phyloP scores from a whole-genome alignment of 1,140 invertebrate species.

The Drosophila littoralis region DNA sequence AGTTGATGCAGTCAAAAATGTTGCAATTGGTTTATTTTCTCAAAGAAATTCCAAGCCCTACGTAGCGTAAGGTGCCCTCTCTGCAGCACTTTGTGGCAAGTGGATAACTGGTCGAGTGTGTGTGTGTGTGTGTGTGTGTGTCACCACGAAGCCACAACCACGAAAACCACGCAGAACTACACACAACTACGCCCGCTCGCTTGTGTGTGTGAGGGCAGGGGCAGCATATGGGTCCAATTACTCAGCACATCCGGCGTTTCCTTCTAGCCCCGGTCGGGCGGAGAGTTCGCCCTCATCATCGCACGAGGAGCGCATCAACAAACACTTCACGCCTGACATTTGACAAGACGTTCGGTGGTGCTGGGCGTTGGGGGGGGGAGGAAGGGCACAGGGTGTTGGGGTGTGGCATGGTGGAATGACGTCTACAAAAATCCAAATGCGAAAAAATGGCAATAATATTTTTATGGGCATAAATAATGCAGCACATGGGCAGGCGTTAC shows the following conservation, averaged over 20 bases:
- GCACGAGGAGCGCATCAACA: slow-evolving; percentile 68
- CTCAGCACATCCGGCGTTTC: slow-evolving; percentile 71
- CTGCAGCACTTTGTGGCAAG: not conserved
- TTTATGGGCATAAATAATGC: slow-evolving; percentile 82
- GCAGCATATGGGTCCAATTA: slow-evolving; percentile 81
- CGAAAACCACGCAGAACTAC: not conserved
- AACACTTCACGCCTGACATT: slow-evolving; percentile 83
- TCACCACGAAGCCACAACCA: slow-evolving; percentile 20
- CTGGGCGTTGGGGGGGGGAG: slow-evolving; percentile 2
- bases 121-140: slow-evolving; percentile 3
- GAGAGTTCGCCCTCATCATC: slow-evolving; percentile 15
- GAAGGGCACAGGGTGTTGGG: too few relatives aligned
- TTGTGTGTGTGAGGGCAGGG: not conserved
- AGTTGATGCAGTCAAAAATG: too few relatives aligned
- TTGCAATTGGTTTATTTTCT: too few relatives aligned
- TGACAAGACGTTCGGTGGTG: slow-evolving; percentile 59
- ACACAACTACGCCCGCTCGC: not conserved
- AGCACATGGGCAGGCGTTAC: slow-evolving; percentile 36
- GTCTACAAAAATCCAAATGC: slow-evolving; percentile 71
- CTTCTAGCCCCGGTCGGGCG: slow-evolving; percentile 15
- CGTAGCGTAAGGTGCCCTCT: too few relatives aligned
- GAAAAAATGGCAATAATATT: slow-evolving; percentile 83
- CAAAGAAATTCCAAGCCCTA: too few relatives aligned
- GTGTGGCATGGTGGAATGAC: slow-evolving; percentile 26
- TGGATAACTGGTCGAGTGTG: not conserved